These are phyloP conservation scores for Ptychobarbus kaznakovi DNA, from an alignment of 2,797 vertebrate species.

Conservation along the genomic window DNA sequence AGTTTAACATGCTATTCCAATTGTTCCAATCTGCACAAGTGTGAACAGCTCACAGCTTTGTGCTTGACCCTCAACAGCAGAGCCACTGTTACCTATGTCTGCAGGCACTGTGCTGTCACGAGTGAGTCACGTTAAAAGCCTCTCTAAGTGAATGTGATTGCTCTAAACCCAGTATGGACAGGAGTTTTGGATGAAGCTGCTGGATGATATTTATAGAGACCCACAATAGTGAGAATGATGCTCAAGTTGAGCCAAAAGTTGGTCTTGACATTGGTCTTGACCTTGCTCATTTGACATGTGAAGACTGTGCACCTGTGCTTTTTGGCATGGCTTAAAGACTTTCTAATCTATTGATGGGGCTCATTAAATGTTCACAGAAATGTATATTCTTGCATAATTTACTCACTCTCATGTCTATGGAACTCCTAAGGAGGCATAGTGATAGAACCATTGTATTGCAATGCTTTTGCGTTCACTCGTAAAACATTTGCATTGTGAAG, in stretches of 20 bases:
- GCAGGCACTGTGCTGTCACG: constrained; percentile 45
- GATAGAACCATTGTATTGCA: neutral
- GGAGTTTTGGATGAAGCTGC: constrained; percentile 52
- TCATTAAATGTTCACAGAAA: constrained; percentile 12
- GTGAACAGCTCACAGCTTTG: constrained; percentile 3
- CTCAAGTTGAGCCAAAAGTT: constrained; percentile 47
- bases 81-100: constrained; percentile 42
- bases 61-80: neutral
- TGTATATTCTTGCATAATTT: neutral
- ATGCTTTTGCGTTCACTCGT: neutral
- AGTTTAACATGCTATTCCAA: constrained; percentile 1
- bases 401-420: neutral
- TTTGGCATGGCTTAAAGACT: constrained; percentile 13
- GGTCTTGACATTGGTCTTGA: constrained; percentile 40
- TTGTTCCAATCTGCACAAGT: neutral
- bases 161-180: constrained; percentile 48
- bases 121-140: constrained; percentile 52
- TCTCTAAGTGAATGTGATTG: constrained; percentile 45
- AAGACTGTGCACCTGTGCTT: constrained; percentile 31
- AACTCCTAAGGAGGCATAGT: neutral
- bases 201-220: constrained; percentile 55
- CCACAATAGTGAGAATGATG: constrained; percentile 47
- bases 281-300: constrained; percentile 42
- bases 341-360: constrained; percentile 28
- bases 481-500: neutral